Base-by-base conservation (phyloP, 1,140 invertebrate species). In the Gyrodactylus bullatarudis region DNA sequence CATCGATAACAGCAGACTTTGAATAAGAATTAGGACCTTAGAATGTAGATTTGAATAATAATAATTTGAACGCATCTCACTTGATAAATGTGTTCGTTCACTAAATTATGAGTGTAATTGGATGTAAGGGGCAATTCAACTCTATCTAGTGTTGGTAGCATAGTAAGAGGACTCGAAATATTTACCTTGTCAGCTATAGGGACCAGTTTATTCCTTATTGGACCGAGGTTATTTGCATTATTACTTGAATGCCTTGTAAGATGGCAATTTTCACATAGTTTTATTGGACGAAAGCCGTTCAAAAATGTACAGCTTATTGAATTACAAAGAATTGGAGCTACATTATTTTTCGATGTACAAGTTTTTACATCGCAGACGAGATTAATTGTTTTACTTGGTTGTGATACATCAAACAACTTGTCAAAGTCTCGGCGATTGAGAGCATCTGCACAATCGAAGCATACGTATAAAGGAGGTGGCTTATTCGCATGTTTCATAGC, bases 291-390 rank as follows among this genome's bases (percentile, higher is more conserved):
- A 79, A 93, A 92, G 23, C 88, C 87, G 80, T 98, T 97, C 77
- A 89, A 91, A 79, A 87, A 89, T 20, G 89, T 89, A 81, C 94
- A 99, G 80, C 96, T 92, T 68, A 87, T 87, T 19, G 89, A 89
- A 81, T 97, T 98, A 78, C 94, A 99, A 26, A 94, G 91, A 21
- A 88, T 89, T 72, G 91, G 86, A 0, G 92, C 91, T n/a, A 88
- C 86, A 79, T 94, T 94, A 75, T 73, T 68, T 20, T 73, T 70
- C 16, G 16, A 8, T 26, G 16, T 26, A 23, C 69, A 71, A 68
- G 26, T 68, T 69, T 71, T 71, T 16, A 24, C 20, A 2, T 71
- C 70, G 24, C 70, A 71, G n/a, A 23, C 24, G 20, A 23, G 22
- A 20, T 71, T 71, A 1, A 71, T 87, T 83, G 91, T 88, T 78